Evolutionary conservation across 2,888 invertebrate genomes (phyloP), one percentile per base, ranked within the genome.

Genomic region (Apamea epomidion): DNA sequence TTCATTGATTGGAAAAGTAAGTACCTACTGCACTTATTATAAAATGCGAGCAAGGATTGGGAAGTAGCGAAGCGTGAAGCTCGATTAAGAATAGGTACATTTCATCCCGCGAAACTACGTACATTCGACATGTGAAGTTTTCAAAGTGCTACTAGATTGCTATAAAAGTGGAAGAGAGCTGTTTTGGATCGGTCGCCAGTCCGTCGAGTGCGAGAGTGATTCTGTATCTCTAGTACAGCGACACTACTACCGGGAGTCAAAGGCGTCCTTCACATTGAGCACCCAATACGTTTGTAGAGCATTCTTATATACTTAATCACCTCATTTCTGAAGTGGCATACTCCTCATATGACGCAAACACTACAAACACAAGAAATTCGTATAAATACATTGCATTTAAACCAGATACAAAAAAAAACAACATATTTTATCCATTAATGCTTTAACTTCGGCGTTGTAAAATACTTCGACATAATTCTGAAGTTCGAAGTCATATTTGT

Each of bases 1-100:
- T 87, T 91, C 18, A 91, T 86, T 74, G 91, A 93, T 58, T 90
- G 90, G 87, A 92, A 91, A 84, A 85, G 95, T 95, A 88, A 95
- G 95, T 95, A 76, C 48, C 32, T 37, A 25, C 29, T 71, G n/a
- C 42, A 74, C n/a, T 80, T 74, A 71, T 67, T n/a, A 58, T 54
- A 64, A 29, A 32, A 69, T 69, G 3, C 37, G 54, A 73, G 62
- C n/a, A 69, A 42, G 54, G 29, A 64, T 64, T 32, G 51, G 12
- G 48, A 76, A 82, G 64, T 67, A 65, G 48, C 60, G 45, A 71
- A 54, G 42, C 71, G 51, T 71, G 69, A 37, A 60, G 37, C 45
- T 69, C 48, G 54, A 62, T 77, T 29, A 45, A 62, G 37, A n/a
- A 10, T 60, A 37, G 37, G 32, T 54, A 69, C 25, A 62, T 84